Percentiles rank a stretch among this genome's conserved stretches.
Evolutionary conservation across 2,888 invertebrate genomes (phyloP).

Genomic region (Meganola albula): DNA sequence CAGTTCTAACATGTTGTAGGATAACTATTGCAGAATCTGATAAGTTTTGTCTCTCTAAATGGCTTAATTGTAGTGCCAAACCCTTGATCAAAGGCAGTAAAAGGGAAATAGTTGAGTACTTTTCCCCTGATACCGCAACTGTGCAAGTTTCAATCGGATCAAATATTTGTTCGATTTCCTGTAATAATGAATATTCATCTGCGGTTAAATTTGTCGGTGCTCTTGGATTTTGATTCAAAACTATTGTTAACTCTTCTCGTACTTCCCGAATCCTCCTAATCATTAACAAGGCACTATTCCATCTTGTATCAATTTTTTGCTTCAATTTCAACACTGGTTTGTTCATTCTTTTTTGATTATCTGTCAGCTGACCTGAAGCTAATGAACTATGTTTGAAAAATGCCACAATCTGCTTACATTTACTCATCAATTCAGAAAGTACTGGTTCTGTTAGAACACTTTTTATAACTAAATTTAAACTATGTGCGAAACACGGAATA

Average conservation of each 20-base stretch:
- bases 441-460: neutral
- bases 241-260: constrained; percentile 9
- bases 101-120: constrained; percentile 4
- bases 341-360: constrained; percentile 3
- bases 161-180: constrained; percentile 7
- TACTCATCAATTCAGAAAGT: constrained; percentile 2
- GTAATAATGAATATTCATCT: constrained; percentile 7
- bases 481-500: constrained; percentile 11
- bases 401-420: constrained; percentile 8
- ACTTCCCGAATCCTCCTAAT: constrained; percentile 7
- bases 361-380: constrained; percentile 5
- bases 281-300: constrained; percentile 10
- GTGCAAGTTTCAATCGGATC: constrained; percentile 9
- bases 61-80: neutral
- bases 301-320: constrained; percentile 10
- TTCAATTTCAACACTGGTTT: constrained; percentile 8
- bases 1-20: constrained; percentile 3
- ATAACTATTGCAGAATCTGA: constrained; percentile 1
- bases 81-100: constrained; percentile 9
- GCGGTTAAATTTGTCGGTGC: constrained; percentile 10
- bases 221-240: constrained; percentile 6
- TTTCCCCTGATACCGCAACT: constrained; percentile 9
- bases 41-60: neutral
- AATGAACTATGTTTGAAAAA: constrained; percentile 9
- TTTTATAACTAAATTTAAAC: constrained; percentile 10